Base-by-base conservation (phyloP, 2,888 invertebrate genomes). In the Diadegma fenestrale region DNA sequence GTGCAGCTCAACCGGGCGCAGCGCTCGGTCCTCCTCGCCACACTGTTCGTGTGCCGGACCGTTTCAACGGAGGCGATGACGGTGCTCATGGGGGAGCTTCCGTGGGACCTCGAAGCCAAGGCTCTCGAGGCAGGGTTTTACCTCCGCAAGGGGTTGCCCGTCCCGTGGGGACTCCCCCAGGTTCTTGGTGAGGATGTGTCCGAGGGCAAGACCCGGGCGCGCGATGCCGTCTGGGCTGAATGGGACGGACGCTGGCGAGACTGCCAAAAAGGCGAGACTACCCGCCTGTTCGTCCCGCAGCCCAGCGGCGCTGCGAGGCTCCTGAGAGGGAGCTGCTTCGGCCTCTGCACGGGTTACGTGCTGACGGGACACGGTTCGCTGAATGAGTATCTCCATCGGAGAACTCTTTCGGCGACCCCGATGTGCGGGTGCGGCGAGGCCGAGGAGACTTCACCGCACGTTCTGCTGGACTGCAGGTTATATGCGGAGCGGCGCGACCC, bases 81-180 rank as follows among this genome's bases (percentile, higher is more conserved):
- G 33, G 33, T 33, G 33, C 33, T 33, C 33, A 33, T 33, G 33
- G 2, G 33, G 33, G 33, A 33, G 33, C 77, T 85, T 7, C 85
- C 79, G 33, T 85, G 86, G 86, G 82, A 82, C 17, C 8, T 66
- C 82, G 85, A 80, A 76, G 61, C 73, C 8, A 63, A 66, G 12
- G 26, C 14, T 12, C 66, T 54, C 26, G 78, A 69, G 61, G 68
- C 77, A 61, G 79, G n/a, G 19, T 79, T 41, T 37, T 79, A 37
- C 19, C 68, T 79, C 17, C 63, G 71, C 4, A 43, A 48, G 33
- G 68, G 58, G 12, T 19, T 63, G 48, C 71, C 79, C 5, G 69
- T 63, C 63, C 63, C n/a, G 30, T 48, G 17, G 5, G 48, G 17
- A 5, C 17, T 48, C n/a, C 5, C 48, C 33, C 33, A n/a, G n/a